Conservation (phyloP, 1,140 invertebrate species). For the Ips typographus region DNA sequence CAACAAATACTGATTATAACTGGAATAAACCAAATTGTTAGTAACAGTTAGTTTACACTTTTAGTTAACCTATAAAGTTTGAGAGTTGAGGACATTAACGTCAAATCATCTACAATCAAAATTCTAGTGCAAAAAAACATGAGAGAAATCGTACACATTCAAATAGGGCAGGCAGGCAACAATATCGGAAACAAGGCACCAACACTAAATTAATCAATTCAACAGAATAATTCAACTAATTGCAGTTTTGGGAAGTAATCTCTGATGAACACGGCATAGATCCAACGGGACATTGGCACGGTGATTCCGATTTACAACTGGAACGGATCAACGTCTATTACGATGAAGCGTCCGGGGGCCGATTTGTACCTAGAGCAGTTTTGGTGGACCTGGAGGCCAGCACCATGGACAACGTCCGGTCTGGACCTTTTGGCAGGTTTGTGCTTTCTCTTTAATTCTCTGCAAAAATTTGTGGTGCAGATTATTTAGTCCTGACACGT, state of each 20-base stretch:
- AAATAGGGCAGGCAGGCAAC: constrained; percentile 71
- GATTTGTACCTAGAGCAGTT: constrained; percentile 87
- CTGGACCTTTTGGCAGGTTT: constrained; percentile 68
- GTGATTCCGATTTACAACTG: constrained; percentile 83
- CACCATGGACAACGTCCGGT: constrained; percentile 80
- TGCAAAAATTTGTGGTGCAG: constrained; percentile 34
- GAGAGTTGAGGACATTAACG: too few species aligned
- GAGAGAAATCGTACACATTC: constrained; percentile 74
- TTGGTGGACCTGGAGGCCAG: constrained; percentile 86
- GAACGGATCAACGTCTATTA: constrained; percentile 92
- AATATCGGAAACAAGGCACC: constrained; percentile 64
- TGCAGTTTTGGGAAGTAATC: constrained; percentile 73
- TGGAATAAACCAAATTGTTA: constrained; percentile 54
- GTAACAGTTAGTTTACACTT: too few species aligned
- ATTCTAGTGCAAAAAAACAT: constrained; percentile 53
- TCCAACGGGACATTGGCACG: constrained; percentile 82
- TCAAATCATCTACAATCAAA: constrained; percentile 10
- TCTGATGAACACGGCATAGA: constrained; percentile 62
- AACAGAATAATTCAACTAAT: constrained; percentile 8
- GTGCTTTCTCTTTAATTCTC: neutral
- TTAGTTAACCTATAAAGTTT: too few species aligned
- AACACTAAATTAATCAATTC: neutral
- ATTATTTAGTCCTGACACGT: constrained; percentile 81
- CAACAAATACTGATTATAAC: constrained; percentile 84
- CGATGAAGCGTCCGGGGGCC: constrained; percentile 84